Evolutionary conservation across 2,797 vertebrate genomes (phyloP).

Genomic region (Chaenodraco wilsoni): DNA sequence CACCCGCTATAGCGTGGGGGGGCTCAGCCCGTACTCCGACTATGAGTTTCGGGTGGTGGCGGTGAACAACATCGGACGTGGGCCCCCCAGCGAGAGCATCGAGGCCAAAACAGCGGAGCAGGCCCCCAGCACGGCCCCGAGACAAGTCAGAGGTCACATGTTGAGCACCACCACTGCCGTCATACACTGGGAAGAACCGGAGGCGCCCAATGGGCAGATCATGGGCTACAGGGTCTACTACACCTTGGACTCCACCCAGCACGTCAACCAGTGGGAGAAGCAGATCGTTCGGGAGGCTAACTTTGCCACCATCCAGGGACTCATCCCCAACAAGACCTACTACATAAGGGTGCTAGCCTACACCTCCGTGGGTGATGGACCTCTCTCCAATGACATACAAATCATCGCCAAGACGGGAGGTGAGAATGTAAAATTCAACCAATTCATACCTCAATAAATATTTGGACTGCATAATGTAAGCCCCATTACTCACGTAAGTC

Average conservation of each 20-base stretch:
- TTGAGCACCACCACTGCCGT: conserved; percentile 95
- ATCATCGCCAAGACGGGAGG: conserved; percentile 99
- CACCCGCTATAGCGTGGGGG: conserved; percentile 97
- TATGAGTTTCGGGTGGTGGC: conserved; percentile 97
- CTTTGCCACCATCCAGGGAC: conserved; percentile 94
- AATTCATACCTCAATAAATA: not conserved
- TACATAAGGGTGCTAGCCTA: conserved; percentile 97
- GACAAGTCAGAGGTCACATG: conserved; percentile 96
- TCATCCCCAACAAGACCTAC: conserved; percentile 96
- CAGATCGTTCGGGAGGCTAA: conserved; percentile 95
- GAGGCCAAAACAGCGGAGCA: conserved; percentile 97
- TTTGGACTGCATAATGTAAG: not conserved
- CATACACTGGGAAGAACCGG: conserved; percentile 98
- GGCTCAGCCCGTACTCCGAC: conserved; percentile 96
- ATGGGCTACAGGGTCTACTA: conserved; percentile 98
- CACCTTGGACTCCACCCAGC: conserved; percentile 91
- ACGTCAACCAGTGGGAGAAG: conserved; percentile 96
- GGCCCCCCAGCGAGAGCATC: conserved; percentile 93
- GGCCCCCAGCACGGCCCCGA: conserved; percentile 95
- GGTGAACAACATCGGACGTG: conserved; percentile 96
- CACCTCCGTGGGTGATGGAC: conserved; percentile 97
- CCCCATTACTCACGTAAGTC: conserved; percentile 8
- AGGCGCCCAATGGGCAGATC: conserved; percentile 97
- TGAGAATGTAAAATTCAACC: conserved; percentile 55
- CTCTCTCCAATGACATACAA: conserved; percentile 95